Percentiles rank a stretch among this genome's conserved stretches.
Conservation (phyloP, 2,888 invertebrate species). For the Sphaerophoria rueppellii region DNA sequence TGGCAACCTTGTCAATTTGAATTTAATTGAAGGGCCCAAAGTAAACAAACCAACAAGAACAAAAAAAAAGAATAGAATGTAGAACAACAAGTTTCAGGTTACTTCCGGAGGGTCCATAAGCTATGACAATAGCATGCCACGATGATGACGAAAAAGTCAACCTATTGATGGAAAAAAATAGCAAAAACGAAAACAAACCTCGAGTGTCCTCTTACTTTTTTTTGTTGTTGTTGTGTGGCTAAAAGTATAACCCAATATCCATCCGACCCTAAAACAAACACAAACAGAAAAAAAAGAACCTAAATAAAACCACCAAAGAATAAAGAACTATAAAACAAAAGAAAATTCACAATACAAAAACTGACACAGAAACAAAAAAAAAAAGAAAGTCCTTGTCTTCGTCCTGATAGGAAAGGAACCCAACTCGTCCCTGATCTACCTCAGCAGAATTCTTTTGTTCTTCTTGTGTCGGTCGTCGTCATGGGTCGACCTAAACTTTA, state of each 20-base stretch:
- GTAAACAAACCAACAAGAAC: neutral
- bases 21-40: conserved; percentile 9
- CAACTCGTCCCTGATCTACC: conserved; percentile 62
- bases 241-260: conserved; percentile 3
- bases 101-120: conserved; percentile 50
- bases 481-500: conserved; percentile 53
- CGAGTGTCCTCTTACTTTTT: conserved; percentile 62
- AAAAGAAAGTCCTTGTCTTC: neutral
- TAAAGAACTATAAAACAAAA: conserved; percentile 71
- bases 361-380: neutral
- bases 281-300: conserved; percentile 39
- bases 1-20: conserved; percentile 9
- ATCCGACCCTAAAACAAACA: neutral
- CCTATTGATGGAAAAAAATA: conserved; percentile 26
- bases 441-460: conserved; percentile 55
- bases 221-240: conserved; percentile 10
- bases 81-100: conserved; percentile 57
- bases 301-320: conserved; percentile 37
- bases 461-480: neutral
- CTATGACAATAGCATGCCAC: conserved; percentile 64
- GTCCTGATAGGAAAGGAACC: conserved; percentile 1
- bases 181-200: conserved; percentile 20
- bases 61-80: conserved; percentile 17
- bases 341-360: conserved; percentile 59
- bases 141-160: conserved; percentile 71